Conservation (phyloP, 2,888 invertebrate species). For the Anaspis maculata region DNA sequence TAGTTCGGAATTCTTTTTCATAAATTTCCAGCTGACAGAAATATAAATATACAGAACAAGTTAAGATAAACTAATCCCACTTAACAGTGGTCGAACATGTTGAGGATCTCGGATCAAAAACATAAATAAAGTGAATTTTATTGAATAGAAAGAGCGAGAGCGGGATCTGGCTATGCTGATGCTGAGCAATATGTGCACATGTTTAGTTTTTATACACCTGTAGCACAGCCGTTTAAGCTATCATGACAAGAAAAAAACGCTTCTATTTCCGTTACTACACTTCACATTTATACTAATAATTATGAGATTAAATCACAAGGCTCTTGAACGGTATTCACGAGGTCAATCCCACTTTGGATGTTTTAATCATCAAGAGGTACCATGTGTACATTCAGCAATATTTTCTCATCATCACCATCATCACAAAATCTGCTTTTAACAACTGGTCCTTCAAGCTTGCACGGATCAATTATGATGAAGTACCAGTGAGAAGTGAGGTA, state of each 20-base stretch:
- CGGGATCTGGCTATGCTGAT: too few species aligned
- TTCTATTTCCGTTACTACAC: conserved; percentile 9
- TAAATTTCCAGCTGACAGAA: conserved; percentile 7
- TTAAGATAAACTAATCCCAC: conserved; percentile 5
- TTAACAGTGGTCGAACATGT: conserved; percentile 2
- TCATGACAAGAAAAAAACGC: conserved; percentile 13
- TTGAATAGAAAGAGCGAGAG: too few species aligned
- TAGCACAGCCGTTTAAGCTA: conserved; percentile 9
- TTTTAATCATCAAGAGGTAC: neutral
- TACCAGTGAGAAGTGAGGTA: too few species aligned
- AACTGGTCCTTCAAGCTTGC: too few species aligned
- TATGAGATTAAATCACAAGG: conserved; percentile 2
- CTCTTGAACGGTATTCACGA: conserved; percentile 5
- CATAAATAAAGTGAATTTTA: too few species aligned
- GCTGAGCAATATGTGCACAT: too few species aligned
- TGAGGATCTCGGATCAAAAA: too few species aligned
- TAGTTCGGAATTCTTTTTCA: neutral
- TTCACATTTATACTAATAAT: conserved; percentile 1
- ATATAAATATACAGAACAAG: conserved; percentile 6
- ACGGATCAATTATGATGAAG: too few species aligned
- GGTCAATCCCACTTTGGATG: conserved; percentile 21
- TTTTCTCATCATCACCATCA: conserved; percentile 9
- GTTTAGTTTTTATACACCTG: conserved; percentile 15
- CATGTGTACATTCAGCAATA: too few species aligned
- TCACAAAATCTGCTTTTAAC: conserved; percentile 1